Base-by-base conservation (phyloP, 2,888 invertebrate species). In the Microctonus brassicae region DNA sequence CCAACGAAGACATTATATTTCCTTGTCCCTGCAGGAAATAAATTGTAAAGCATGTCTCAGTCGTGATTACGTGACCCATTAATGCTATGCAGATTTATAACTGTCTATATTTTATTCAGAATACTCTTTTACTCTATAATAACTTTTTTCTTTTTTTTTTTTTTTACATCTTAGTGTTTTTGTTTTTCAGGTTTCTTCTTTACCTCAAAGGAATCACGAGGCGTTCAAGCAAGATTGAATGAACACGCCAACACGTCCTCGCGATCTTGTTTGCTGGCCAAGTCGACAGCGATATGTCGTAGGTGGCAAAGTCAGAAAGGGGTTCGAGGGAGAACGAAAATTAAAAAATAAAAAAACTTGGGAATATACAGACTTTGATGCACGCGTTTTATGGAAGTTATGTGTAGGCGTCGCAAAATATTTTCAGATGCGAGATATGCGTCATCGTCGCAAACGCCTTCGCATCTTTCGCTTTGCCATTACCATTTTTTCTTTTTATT, bases 1-100 rank as follows among this genome's bases (percentile, higher is more conserved):
- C 73, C 75, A 79, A 72, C 73, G 78, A 76, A 61, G 83, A 78
- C 64, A 70, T 74, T 53, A 73, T 73, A 73, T 70, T 76, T 64
- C 73, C 76, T 10, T 53, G 66, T 63, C 73, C 74, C 73, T 63
- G 39, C 73, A 75, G 70, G 7, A 74, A 73, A 71, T 71, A 75
- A 67, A 70, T 60, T 33, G 57, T 29, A 63, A 34, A 22, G 53
- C 33, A 7, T 20, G n/a, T 53, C 11, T 20, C 20, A 17, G 11
- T 11, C 53, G 42, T 71, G 34, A 57, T 53, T n/a, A 65, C 9
- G 20, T 20, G n/a, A 36, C 34, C 10, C 9, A 2, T 39, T 24
- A 17, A 24, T 17, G 10, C 11, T 4, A 29, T 58, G n/a, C 13
- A 11, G 33, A 26, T n/a, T 26, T n/a, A n/a, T 58, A 17, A 26